Base-by-base conservation (phyloP, 2,888 invertebrate species). In the Phyto melanocephala region DNA sequence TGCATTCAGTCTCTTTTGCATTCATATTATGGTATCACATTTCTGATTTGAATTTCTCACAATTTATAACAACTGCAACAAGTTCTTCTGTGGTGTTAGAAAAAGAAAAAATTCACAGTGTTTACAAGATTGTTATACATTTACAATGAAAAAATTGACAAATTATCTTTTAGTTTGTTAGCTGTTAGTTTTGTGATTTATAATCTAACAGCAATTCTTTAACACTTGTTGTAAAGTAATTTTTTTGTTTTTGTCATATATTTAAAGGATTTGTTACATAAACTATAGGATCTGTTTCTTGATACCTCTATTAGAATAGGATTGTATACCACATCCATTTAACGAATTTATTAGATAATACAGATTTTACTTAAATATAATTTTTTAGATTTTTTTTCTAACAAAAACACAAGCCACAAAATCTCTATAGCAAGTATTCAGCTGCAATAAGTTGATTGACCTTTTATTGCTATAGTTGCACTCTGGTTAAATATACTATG, bases 111-210 rank as follows among this genome's bases (percentile, higher is more conserved):
- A 3, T 28, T 3, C 13, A 40, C 22, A 56, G 65, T 79, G 71
- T 79, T 79, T 63, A 72, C 78, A 79, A 65, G 40, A 47, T 60
- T 77, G 81, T 81, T 76, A 54, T 56, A 81, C 71, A 65, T 72
- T 62, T 60, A 15, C 37, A 52, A 68, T 42, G 77, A 68, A 63
- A 68, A 42, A 78, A 70, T 75, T 78, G 78, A 78, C 74, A 82
- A 78, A 82, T 82, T 65, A 74, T 70, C 50, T 75, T 67, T 78
- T 42, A 56, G 47, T 60, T 62, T 52, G 20, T 2, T 54, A 50
- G 15, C 10, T 68, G 52, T 54, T 60, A 50, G 50, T 65, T 20
- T 28, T 33, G n/a, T 40, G n/a, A 68, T 54, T 58, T 10, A 13
- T 2, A 15, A 56, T 63, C 3, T 0, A 28, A 63, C 52, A 40